These are phyloP conservation scores for Heliothis subflexa DNA, from an alignment of 1,140 invertebrate genomes.

Conservation along the genomic window DNA sequence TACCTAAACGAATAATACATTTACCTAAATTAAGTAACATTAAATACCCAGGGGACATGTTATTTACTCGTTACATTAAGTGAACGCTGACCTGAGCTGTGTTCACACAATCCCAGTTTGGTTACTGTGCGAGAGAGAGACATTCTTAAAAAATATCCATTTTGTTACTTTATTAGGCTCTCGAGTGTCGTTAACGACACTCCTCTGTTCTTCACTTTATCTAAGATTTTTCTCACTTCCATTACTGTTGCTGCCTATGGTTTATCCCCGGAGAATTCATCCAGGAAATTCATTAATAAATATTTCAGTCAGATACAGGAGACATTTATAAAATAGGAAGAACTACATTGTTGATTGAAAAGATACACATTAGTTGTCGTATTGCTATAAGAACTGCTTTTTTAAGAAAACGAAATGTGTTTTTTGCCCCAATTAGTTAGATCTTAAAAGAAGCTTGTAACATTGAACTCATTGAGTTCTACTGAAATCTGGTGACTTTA, in stretches of 20 bases:
- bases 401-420: too few relatives aligned
- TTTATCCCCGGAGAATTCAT: conserved; percentile 53
- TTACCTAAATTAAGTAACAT: conserved; percentile 4
- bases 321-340: conserved; percentile 49
- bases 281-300: conserved; percentile 65
- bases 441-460: too few relatives aligned
- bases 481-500: too few relatives aligned
- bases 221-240: conserved; percentile 59
- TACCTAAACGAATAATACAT: conserved; percentile 23
- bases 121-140: not conserved
- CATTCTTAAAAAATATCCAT: conserved; percentile 47
- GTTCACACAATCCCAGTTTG: conserved; percentile 7
- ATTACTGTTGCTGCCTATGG: conserved; percentile 59
- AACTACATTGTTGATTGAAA: conserved; percentile 31
- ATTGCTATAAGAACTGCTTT: too few relatives aligned
- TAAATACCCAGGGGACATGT: not conserved
- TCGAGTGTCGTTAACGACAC: conserved; percentile 53
- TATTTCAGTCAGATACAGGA: conserved; percentile 50
- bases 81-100: conserved; percentile 3
- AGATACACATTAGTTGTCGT: not conserved
- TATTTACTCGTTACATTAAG: conserved; percentile 2
- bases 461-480: too few relatives aligned
- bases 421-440: too few relatives aligned
- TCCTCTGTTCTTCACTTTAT: conserved; percentile 54
- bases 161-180: conserved; percentile 53